Percentiles rank a stretch among this genome's conserved stretches.
Evolutionary conservation across 2,888 invertebrate species (phyloP).

Genomic region (Nineta flava): DNA sequence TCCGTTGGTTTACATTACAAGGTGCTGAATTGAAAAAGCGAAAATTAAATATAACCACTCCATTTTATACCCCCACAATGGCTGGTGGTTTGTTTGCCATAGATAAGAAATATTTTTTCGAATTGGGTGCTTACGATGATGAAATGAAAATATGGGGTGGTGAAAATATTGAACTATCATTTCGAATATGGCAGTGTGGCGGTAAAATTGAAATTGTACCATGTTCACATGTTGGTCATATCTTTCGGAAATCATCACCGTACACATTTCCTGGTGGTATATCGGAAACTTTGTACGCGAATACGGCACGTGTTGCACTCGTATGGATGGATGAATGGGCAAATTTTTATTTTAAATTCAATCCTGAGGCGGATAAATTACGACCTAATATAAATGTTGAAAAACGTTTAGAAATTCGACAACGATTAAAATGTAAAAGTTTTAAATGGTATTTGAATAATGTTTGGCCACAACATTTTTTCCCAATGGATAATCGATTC

Average conservation of each 20-base stretch:
- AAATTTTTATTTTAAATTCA: constrained; percentile 78
- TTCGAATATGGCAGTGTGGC: constrained; percentile 92
- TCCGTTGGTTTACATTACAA: constrained; percentile 67
- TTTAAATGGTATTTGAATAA: constrained; percentile 89
- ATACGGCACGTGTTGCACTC: constrained; percentile 80
- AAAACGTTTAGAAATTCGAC: constrained; percentile 48
- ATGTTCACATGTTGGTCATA: constrained; percentile 86
- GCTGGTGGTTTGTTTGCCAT: constrained; percentile 91
- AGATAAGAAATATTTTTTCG: constrained; percentile 69
- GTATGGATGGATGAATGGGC: constrained; percentile 99
- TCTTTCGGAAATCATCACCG: constrained; percentile 84
- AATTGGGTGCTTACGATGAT: constrained; percentile 61
- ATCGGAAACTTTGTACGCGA: constrained; percentile 70
- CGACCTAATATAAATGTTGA: constrained; percentile 37
- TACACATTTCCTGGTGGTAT: constrained; percentile 92
- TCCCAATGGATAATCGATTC: constrained; percentile 73
- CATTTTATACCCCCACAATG: constrained; percentile 76
- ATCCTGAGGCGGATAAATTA: constrained; percentile 45
- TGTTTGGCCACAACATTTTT: constrained; percentile 93
- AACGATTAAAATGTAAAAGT: constrained; percentile 59
- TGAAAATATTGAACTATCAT: constrained; percentile 93
- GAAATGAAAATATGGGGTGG: constrained; percentile 90
- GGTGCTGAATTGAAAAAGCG: constrained; percentile 44
- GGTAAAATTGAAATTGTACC: constrained; percentile 81
- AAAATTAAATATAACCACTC: constrained; percentile 45